Evolutionary conservation across 2,888 invertebrate genomes (phyloP).

Genomic region (Drosophila emarginata): DNA sequence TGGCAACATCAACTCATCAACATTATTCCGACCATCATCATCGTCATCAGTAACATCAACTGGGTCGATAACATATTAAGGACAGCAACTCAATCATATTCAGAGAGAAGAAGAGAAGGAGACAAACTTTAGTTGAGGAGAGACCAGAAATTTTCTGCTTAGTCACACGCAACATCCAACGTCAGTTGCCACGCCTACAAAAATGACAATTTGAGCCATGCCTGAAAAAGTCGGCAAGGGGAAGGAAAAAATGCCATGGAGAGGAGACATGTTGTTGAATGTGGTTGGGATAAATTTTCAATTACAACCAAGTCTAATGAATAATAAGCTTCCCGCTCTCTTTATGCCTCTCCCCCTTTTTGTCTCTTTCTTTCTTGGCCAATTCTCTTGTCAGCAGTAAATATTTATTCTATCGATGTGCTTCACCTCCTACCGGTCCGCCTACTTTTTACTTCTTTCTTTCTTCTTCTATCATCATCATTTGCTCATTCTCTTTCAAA

Average conservation of each 20-base stretch:
- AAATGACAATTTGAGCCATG: conserved; percentile 73
- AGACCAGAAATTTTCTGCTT: not conserved
- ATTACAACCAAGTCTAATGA: conserved; percentile 52
- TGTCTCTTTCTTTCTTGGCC: conserved; percentile 12
- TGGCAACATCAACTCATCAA: conserved; percentile 9
- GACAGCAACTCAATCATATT: conserved; percentile 78
- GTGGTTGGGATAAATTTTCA: conserved; percentile 53
- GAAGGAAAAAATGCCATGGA: conserved; percentile 16
- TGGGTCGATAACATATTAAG: conserved; percentile 63
- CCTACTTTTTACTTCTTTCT: not conserved
- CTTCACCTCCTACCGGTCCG: not conserved
- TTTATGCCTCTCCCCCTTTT: not conserved
- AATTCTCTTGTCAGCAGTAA: conserved; percentile 10
- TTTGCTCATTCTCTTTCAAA: conserved; percentile 15
- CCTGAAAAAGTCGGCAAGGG: not conserved
- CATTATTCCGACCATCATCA: conserved; percentile 2
- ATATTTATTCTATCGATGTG: conserved; percentile 16
- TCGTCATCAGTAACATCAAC: not conserved
- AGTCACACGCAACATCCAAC: conserved; percentile 41
- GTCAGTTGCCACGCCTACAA: conserved; percentile 36
- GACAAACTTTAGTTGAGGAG: not conserved
- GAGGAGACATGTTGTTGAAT: not conserved
- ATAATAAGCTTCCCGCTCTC: conserved; percentile 22
- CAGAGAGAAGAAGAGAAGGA: conserved; percentile 5
- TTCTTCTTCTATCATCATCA: conserved; percentile 3